These are phyloP conservation scores for Agriopis aurantiaria DNA, from an alignment of 2,888 invertebrate species.

Conservation along the genomic window DNA sequence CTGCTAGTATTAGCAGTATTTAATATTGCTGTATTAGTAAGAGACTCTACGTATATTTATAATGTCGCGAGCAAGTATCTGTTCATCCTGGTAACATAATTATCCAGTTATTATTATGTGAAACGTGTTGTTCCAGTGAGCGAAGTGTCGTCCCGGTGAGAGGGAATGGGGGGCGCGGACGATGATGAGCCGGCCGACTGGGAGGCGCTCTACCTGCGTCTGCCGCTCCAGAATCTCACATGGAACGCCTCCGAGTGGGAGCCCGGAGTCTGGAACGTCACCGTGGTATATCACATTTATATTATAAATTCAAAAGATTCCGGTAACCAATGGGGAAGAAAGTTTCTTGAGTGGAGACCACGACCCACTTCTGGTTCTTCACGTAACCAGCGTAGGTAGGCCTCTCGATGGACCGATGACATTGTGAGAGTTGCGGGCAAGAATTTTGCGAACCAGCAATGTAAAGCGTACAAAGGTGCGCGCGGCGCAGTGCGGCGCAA, in stretches of 20 bases:
- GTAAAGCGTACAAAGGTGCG: no score
- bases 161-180: conserved; percentile 83
- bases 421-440: no score
- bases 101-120: not conserved
- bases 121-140: conserved; percentile 56
- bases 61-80: not conserved
- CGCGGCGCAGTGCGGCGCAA: no score
- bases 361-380: no score
- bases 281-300: conserved; percentile 45
- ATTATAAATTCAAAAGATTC: not conserved
- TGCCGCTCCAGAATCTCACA: conserved; percentile 69
- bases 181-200: conserved; percentile 76
- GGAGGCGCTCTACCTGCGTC: conserved; percentile 76
- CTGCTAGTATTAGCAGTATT: no score
- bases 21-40: no score
- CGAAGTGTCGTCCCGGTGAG: conserved; percentile 75
- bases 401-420: no score
- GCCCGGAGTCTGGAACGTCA: conserved; percentile 69
- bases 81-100: not conserved
- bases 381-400: no score
- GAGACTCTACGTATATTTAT: no score
- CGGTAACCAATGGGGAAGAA: no score
- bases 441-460: no score
- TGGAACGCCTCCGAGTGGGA: conserved; percentile 74
- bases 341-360: no score